Evolutionary conservation across 2,113 vertebrate species (phyloP).

Genomic region (Nettapus auritus): DNA sequence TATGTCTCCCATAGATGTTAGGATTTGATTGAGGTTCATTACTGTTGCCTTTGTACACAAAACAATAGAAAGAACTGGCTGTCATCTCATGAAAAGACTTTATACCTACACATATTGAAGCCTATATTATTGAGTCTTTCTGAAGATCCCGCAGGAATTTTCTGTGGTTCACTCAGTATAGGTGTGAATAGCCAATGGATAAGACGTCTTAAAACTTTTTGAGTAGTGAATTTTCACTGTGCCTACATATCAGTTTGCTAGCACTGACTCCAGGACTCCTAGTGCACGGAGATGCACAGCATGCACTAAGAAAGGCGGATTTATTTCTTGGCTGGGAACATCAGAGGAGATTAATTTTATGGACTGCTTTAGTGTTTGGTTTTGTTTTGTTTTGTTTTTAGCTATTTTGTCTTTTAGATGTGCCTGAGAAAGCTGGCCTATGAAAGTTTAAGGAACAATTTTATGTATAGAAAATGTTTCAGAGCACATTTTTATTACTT

Average conservation of each 20-base stretch:
- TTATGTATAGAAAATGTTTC: background rate
- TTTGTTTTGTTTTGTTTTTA: background rate
- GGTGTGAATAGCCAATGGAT: background rate
- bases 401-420: background rate
- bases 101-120: background rate
- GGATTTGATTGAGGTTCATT: background rate
- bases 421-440: background rate
- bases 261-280: background rate
- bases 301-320: background rate
- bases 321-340: background rate
- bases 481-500: background rate
- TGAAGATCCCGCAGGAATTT: background rate
- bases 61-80: background rate
- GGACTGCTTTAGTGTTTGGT: background rate
- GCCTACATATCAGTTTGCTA: background rate
- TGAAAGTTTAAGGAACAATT: background rate
- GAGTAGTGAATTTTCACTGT: background rate
- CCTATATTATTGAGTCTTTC: background rate
- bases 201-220: background rate
- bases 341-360: background rate
- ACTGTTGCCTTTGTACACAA: background rate
- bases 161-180: background rate
- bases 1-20: background rate
- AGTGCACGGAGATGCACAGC: background rate
- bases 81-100: background rate